Percentiles rank a stretch among this genome's conserved stretches.
These are phyloP conservation scores for Tetraneura akinire DNA, from an alignment of 1,140 invertebrate species.

Conservation along the genomic window DNA sequence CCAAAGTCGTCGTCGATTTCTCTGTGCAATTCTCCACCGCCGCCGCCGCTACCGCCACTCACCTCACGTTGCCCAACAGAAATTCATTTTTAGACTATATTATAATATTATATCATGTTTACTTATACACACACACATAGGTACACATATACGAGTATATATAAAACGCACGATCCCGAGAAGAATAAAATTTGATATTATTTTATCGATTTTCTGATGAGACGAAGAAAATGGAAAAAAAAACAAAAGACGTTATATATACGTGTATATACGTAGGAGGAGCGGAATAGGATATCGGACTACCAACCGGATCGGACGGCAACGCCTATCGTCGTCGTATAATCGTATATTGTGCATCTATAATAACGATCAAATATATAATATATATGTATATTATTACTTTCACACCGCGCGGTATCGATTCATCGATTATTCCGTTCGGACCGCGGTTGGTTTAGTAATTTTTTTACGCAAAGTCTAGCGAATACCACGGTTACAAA, in stretches of 20 bases:
- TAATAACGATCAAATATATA: too few species aligned
- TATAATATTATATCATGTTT: too few species aligned
- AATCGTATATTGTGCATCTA: constrained; percentile 1
- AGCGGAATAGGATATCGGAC: constrained; percentile 37
- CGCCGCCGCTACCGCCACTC: not conserved
- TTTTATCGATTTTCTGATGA: not conserved
- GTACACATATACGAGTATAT: too few species aligned
- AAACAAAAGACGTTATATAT: not conserved
- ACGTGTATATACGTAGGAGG: constrained; percentile 2
- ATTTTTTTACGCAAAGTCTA: too few species aligned
- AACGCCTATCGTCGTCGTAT: constrained; percentile 29
- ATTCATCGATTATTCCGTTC: not conserved
- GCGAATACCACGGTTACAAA: too few species aligned
- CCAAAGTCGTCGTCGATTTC: too few species aligned
- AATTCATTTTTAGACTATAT: constrained; percentile 23
- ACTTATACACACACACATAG: too few species aligned
- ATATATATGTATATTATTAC: not conserved
- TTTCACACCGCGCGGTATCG: not conserved
- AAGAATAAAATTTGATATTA: not conserved
- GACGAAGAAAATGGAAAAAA: not conserved
- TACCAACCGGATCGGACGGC: constrained; percentile 48
- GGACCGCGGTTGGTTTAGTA: too few species aligned
- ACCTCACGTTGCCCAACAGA: not conserved
- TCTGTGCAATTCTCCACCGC: not conserved
- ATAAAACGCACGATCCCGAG: too few species aligned